These are phyloP conservation scores for Homarus gammarus DNA, from an alignment of 2,888 invertebrate genomes.

Conservation along the genomic window DNA sequence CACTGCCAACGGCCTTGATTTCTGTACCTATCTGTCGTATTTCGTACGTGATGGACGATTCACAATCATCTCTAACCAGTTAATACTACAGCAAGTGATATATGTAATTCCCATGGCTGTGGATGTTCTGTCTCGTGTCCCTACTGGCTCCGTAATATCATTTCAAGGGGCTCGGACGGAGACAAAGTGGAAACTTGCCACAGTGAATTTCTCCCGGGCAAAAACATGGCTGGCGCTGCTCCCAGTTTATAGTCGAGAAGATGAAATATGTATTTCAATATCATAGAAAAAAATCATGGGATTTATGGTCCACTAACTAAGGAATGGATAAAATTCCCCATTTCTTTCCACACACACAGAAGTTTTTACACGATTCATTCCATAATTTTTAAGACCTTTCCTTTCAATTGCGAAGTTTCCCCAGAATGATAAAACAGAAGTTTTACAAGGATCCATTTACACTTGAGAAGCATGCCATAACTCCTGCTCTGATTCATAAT, in stretches of 20 bases:
- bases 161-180: conserved; percentile 3
- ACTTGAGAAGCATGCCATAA: conserved; percentile 38
- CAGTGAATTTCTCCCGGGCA: conserved; percentile 51
- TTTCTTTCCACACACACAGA: conserved; percentile 59
- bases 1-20: conserved; percentile 27
- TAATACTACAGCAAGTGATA: conserved; percentile 57
- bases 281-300: conserved; percentile 67
- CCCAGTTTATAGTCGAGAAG: conserved; percentile 64
- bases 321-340: conserved; percentile 68
- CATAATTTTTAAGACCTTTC: conserved; percentile 47
- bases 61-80: conserved; percentile 61
- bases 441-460: conserved; percentile 64
- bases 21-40: conserved; percentile 35
- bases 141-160: conserved; percentile 18
- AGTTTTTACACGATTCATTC: conserved; percentile 60
- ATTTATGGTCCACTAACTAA: conserved; percentile 65
- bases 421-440: conserved; percentile 44
- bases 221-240: conserved; percentile 71
- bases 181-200: conserved; percentile 49
- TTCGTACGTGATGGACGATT: conserved; percentile 45
- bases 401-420: conserved; percentile 53
- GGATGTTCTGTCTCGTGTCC: conserved; percentile 19
- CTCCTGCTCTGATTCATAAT: conserved; percentile 40
- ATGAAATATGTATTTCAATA: conserved; percentile 74
- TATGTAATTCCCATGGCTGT: conserved; percentile 33